Evolutionary conservation across 2,113 vertebrate genomes (phyloP).

Genomic region (Gymnorhina tibicen): DNA sequence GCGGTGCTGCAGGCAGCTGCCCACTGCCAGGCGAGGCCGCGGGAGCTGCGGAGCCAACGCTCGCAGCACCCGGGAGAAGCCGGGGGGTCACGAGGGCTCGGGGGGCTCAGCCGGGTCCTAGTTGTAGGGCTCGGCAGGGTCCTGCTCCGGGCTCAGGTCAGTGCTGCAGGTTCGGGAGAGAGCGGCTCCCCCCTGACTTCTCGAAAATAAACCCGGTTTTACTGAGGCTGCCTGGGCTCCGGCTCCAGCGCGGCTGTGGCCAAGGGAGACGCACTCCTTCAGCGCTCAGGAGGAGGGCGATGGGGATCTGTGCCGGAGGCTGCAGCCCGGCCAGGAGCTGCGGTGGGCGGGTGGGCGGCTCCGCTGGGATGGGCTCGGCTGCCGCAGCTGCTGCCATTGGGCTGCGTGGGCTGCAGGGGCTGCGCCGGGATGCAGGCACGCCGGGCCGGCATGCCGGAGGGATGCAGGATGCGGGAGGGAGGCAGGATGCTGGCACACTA

Average conservation of each 20-base stretch:
- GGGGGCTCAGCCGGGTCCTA: background rate
- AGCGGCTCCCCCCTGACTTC: background rate
- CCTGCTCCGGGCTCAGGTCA: background rate
- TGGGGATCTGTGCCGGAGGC: background rate
- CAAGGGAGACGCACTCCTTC: background rate
- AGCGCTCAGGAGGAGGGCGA: background rate
- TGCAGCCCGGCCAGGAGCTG: background rate
- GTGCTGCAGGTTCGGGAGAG: rapidly evolving
- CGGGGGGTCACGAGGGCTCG: rapidly evolving
- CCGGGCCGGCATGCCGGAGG: background rate
- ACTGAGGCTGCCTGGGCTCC: background rate
- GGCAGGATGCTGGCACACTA: background rate
- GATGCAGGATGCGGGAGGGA: background rate
- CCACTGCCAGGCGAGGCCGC: background rate
- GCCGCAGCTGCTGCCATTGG: conserved; percentile 54
- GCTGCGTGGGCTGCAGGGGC: conserved; percentile 53
- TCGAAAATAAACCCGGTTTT: background rate
- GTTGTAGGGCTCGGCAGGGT: background rate
- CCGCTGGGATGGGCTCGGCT: conserved; percentile 9
- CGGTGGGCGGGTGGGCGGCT: background rate
- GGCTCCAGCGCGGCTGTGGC: background rate
- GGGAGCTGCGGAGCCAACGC: background rate
- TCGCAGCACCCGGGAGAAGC: background rate
- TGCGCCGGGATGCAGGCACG: background rate
- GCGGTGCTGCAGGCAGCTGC: background rate